Base-by-base conservation (phyloP, 1,140 invertebrate genomes). In the Plectus sambesii region DNA sequence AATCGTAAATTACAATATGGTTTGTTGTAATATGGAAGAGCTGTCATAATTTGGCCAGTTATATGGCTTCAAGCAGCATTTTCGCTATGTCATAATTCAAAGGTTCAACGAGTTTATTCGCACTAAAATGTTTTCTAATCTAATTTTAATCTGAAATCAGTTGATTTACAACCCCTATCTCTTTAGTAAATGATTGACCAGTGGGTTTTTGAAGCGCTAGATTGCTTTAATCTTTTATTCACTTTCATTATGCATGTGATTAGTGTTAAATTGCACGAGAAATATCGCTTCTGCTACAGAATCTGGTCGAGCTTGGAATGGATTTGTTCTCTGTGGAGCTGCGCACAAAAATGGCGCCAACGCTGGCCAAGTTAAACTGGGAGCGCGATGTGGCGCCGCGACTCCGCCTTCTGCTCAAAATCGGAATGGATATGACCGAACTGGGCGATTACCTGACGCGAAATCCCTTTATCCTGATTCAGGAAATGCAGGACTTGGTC, bases 381-480 rank as follows among this genome's bases (percentile, higher is more conserved):
- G 80, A 89, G 19, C 74, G 69, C 47, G 78, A 90, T 65, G 76
- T 92, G 2, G 80, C 82, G 68, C 75, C 78, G 1, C 76, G 81
- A 55, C 75, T 94, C 41, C 72, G 78, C 41, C 92, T 87, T 71
- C 66, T 93, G 2, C 72, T 60, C 4, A 50, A 77, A 61, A 70
- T 79, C 42, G 85, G 81, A 39, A 73, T 93, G 9, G 62, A 73
- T 0, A 61, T 76, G 17, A 76, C 81, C 40, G 56, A 75, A 24
- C 72, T 92, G 43, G 85, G 83, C 2, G 39, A 66, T 26, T 79
- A 69, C 59, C 73, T 94, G 4, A 87, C 84, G 0, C 82, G 80
- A 69, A 87, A 86, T 76, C 86, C 87, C 1, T 70, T 78, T 40
- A 79, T 94, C 48, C 81, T 94, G 54, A 78, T 78, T 60, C 77